Base-by-base conservation (phyloP, 2,113 vertebrate genomes). In the Puffinus mauretanicus region DNA sequence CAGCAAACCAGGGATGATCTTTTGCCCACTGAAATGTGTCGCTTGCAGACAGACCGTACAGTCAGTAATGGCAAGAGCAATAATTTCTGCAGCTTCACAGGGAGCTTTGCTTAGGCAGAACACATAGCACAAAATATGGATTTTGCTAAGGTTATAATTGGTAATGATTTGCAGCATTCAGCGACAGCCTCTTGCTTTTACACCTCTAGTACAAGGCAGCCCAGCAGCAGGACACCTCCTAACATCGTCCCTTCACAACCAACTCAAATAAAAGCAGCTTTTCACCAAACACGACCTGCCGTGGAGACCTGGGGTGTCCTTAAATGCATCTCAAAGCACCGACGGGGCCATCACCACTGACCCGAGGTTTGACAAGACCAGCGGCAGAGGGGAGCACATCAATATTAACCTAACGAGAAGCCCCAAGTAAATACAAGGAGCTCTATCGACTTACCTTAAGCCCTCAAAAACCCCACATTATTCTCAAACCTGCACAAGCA, bases 41-140 rank as follows among this genome's bases (percentile, higher is more conserved):
- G 18, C 51, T 24, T 13, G 44, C 27, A 17, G 13, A 42, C 40
- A 60, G 29, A 65, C 25, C 11, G 1, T 12, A 13, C 7, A 2
- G 13, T 21, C n/a, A 26, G 52, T 25, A 24, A 62, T 1, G 8
- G 52, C 46, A 46, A 51, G 47, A 51, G 14, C 24, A 49, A 3
- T 8, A 7, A 62, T 27, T 70, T 51, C 42, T 55, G 55, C 29
- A 42, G 34, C 25, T 51, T 65, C 51, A 38, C 12, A 8, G 29
- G 72, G n/a, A 60, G 60, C n/a, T 61, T 36, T 66, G 42, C 65
- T 77, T 25, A 13, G 30, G 34, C 36, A 66, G 44, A 47, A 60
- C 0, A 1, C 11, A 3, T 10, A 62, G 7, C 66, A 21, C 47
- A 55, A 47, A 54, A 52, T 7, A 21, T 0, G 3, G 54, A 25